These are phyloP conservation scores for Buphagus erythrorhynchus DNA, from an alignment of 2,797 vertebrate genomes.

Conservation along the genomic window DNA sequence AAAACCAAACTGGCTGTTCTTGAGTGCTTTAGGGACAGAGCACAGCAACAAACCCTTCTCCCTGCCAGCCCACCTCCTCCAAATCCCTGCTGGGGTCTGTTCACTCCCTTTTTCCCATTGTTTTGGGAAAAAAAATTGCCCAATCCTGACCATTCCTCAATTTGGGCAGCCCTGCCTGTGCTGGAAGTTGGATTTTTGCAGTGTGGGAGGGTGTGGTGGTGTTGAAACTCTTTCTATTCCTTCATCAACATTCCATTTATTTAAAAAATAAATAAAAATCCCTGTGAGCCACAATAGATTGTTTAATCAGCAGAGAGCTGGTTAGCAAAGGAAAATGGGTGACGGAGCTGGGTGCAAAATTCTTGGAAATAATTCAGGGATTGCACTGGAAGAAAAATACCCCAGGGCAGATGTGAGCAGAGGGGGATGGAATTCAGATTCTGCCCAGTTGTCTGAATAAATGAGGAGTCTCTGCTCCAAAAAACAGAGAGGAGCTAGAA, in stretches of 20 bases:
- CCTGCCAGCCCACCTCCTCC: neutral
- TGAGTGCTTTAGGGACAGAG: neutral
- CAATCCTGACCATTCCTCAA: neutral
- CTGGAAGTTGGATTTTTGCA: neutral
- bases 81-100: neutral
- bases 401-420: neutral
- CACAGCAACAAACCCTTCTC: neutral
- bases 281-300: neutral
- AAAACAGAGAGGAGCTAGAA: neutral
- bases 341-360: neutral
- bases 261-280: conserved; percentile 11
- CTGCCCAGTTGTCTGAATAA: neutral
- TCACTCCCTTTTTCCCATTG: neutral
- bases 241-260: neutral
- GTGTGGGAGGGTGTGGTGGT: neutral
- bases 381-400: neutral
- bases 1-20: neutral
- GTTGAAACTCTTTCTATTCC: neutral
- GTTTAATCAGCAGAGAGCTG: conserved; percentile 1
- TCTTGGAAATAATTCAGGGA: neutral
- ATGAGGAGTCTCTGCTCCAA: neutral
- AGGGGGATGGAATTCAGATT: neutral
- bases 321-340: neutral
- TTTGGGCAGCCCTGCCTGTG: neutral
- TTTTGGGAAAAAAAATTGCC: neutral